Conservation (phyloP, 2,888 invertebrate species). For the Schrankia costaestrigalis region DNA sequence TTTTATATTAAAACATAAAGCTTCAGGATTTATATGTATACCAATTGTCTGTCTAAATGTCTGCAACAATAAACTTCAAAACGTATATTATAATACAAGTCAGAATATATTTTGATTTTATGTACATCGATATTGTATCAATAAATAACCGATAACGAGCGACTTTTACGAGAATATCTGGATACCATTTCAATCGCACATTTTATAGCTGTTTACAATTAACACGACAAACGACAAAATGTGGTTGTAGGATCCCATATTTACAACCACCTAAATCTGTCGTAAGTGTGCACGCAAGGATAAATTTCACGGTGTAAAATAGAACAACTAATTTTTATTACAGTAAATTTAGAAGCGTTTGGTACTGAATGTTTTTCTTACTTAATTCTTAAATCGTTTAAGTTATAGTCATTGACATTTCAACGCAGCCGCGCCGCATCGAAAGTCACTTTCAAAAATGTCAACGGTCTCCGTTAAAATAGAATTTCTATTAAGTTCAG, state of each 20-base stretch:
- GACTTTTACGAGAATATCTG: slow-evolving; percentile 46
- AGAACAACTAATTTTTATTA: not conserved
- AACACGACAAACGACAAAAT: slow-evolving; percentile 47
- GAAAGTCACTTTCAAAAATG: slow-evolving; percentile 30
- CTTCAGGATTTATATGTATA: slow-evolving; percentile 1
- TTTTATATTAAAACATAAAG: not conserved
- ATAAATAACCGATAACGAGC: slow-evolving; percentile 34
- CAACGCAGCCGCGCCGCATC: not conserved
- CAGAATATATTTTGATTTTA: slow-evolving; percentile 26
- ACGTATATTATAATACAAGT: slow-evolving; percentile 18
- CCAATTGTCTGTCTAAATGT: slow-evolving; percentile 6
- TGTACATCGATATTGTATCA: slow-evolving; percentile 30
- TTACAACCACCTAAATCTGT: slow-evolving; percentile 47
- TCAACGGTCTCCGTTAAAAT: slow-evolving; percentile 16
- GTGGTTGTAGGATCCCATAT: slow-evolving; percentile 37
- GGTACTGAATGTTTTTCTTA: too few species aligned
- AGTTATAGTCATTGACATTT: not conserved
- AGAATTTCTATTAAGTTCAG: slow-evolving; percentile 8
- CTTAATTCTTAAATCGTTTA: too few species aligned
- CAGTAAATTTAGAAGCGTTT: too few species aligned
- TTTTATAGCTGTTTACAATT: slow-evolving; percentile 48
- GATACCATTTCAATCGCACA: slow-evolving; percentile 33
- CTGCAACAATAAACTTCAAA: slow-evolving; percentile 23
- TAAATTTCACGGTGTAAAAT: not conserved
- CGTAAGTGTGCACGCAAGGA: slow-evolving; percentile 20